Evolutionary conservation across 2,797 vertebrate species (phyloP).

Genomic region (Muscicapa striata): DNA sequence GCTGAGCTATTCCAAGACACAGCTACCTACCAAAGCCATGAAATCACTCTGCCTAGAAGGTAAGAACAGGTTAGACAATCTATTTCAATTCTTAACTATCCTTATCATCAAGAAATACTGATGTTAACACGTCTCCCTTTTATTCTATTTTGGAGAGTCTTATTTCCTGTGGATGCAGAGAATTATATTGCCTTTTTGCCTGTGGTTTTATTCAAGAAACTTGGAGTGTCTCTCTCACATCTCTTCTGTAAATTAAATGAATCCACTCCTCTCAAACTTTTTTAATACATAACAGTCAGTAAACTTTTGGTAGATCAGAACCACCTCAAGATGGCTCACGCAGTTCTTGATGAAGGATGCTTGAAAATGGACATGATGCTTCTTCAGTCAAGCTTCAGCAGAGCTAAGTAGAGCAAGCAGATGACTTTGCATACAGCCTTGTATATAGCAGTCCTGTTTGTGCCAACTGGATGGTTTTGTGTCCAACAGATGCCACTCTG

Average conservation of each 20-base stretch:
- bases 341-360: not conserved
- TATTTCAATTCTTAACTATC: not conserved
- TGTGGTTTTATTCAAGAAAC: not conserved
- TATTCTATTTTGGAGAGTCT: not conserved
- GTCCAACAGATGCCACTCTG: not conserved
- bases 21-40: not conserved
- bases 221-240: not conserved
- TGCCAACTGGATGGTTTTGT: not conserved
- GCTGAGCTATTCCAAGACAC: not conserved
- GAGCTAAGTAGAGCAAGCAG: not conserved
- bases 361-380: not conserved
- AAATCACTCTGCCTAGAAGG: not conserved
- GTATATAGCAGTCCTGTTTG: not conserved
- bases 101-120: not conserved
- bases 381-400: not conserved
- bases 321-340: not conserved
- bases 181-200: not conserved
- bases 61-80: not conserved
- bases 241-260: not conserved
- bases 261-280: not conserved
- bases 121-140: not conserved
- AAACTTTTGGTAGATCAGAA: not conserved
- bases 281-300: not conserved
- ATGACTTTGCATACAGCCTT: not conserved
- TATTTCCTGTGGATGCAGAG: not conserved